phyloP scores from a whole-genome alignment of 2,797 vertebrate genomes.

The Ptychadena robeensis region DNA sequence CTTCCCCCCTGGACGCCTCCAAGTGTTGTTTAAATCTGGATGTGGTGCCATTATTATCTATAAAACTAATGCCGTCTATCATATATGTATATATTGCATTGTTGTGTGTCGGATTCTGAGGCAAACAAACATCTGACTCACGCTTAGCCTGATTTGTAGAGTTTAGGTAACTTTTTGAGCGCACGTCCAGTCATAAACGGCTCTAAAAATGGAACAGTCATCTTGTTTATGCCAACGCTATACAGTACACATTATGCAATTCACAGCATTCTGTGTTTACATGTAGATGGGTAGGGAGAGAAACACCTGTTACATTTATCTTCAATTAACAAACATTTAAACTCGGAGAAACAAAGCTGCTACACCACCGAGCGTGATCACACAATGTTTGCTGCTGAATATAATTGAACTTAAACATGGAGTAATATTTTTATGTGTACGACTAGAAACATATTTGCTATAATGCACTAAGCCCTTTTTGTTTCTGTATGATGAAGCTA shows the following conservation, averaged over 20 bases:
- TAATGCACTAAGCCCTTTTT: not conserved
- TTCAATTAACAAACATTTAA: conserved; percentile 7
- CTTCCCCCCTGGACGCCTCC: too few species aligned
- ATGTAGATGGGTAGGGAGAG: not conserved
- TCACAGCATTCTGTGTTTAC: not conserved
- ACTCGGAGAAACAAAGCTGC: not conserved
- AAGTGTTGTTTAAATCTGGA: too few species aligned
- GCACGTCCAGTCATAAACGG: not conserved
- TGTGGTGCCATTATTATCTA: too few species aligned
- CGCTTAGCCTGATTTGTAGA: too few species aligned
- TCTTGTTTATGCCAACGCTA: not conserved
- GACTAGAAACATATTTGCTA: not conserved
- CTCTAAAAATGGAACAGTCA: not conserved
- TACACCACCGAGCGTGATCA: not conserved
- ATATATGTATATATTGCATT: too few species aligned
- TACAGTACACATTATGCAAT: conserved; percentile 1
- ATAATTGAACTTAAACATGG: conserved; percentile 17
- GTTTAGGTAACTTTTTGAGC: too few species aligned
- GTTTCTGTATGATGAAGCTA: not conserved
- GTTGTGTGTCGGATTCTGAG: too few species aligned
- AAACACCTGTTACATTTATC: conserved; percentile 20
- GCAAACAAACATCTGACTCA: too few species aligned
- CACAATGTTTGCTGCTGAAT: conserved; percentile 16
- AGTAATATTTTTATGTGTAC: not conserved
- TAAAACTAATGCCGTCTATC: too few species aligned